Percentiles rank a stretch among this genome's conserved stretches.
phyloP scores from a whole-genome alignment of 2,888 invertebrate genomes.

The Troilus luridus region DNA sequence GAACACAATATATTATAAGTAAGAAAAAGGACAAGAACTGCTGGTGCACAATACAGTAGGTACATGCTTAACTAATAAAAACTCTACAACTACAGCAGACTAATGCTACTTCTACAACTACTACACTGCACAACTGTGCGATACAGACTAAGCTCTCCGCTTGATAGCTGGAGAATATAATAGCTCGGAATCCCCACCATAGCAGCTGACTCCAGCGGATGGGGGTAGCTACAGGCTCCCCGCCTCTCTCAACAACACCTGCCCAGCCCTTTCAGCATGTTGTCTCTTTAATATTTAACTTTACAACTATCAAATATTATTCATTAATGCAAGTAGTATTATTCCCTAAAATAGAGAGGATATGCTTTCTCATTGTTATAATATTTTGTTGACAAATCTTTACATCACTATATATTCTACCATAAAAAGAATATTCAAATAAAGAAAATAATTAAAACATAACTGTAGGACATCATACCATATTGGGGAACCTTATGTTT shows the following conservation, averaged over 20 bases:
- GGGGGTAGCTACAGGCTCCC: background rate
- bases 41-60: background rate
- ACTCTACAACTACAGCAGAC: background rate
- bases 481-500: too few species aligned
- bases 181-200: background rate
- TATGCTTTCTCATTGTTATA: too few species aligned
- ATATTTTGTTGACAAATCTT: too few species aligned
- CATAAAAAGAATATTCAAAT: too few species aligned
- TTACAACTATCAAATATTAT: background rate
- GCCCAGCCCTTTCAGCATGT: background rate
- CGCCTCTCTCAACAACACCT: background rate
- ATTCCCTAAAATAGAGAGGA: background rate
- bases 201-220: background rate
- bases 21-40: background rate
- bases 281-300: background rate
- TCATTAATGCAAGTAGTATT: background rate
- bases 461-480: too few species aligned
- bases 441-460: too few species aligned
- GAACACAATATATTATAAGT: background rate
- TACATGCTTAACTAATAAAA: background rate
- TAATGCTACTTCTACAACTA: background rate
- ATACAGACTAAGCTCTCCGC: background rate
- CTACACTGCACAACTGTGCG: background rate
- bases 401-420: too few species aligned
- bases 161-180: background rate